Evolutionary conservation across 2,797 vertebrate genomes (phyloP), one percentile per base, ranked within the genome.

Genomic region (Microctenopoma lineatum): DNA sequence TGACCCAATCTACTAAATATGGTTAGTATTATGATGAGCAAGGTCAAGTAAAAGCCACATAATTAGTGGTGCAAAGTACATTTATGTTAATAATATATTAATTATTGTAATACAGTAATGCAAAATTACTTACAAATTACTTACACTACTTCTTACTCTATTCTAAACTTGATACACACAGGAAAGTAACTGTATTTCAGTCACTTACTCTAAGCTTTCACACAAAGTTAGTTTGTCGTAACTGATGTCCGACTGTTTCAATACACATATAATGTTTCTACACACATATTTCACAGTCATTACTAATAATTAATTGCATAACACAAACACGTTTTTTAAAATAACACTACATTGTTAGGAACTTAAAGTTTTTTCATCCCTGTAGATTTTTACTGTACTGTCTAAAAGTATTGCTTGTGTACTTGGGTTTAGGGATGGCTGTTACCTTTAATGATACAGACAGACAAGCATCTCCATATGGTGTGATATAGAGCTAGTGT

Each of bases 401-500:
- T 42, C 54, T 21, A 32, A 65, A 66, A 26, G 64, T 69, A 64
- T 9, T 56, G 62, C 68, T 63, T 63, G 60, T 75, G 63, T 42
- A 62, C 48, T 70, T 42, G 38, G 41, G 41, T 73, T 73, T 70
- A 67, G 71, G 41, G 59, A 27, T 36, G 34, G 77, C 45, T 81
- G 77, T 64, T 85, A 81, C 78, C 83, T 83, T 81, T 88, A 88
- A 88, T 85, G 84, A 70, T 65, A 85, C 63, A 73, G 73, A 74
- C 58, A 72, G 66, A 73, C 70, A 58, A 74, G 26, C 70, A 63
- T 78, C 87, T 80, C 87, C 88, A 88, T 90, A 88, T 85, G 85
- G 75, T 68, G 59, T 65, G 80, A 91, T 86, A 78, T 89, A 89
- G 84, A 74, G 70, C 55, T 10, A 71, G 64, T 48, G 59, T 76